Evolutionary conservation across 2,113 vertebrate genomes (phyloP).

Genomic region (Solenodon paradoxus): DNA sequence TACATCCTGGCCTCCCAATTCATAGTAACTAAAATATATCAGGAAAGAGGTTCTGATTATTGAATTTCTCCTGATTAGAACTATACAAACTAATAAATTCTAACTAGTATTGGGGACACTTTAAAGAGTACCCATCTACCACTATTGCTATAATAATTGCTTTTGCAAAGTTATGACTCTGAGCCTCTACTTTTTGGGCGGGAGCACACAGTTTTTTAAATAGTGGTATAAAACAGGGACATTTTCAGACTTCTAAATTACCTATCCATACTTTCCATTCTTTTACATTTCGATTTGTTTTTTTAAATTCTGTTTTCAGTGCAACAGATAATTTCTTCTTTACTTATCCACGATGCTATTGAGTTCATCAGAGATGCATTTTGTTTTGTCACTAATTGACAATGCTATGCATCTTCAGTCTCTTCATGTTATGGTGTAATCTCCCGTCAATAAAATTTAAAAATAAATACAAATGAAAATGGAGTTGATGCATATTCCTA

Average conservation of each 20-base stretch:
- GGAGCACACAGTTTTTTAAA: background rate
- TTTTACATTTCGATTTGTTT: background rate
- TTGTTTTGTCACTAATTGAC: conserved; percentile 9
- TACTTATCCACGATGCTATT: background rate
- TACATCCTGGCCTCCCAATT: conserved; percentile 46
- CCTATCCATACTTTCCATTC: background rate
- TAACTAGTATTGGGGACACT: conserved; percentile 3
- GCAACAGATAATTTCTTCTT: background rate
- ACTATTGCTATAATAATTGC: conserved; percentile 42
- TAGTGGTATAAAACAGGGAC: background rate
- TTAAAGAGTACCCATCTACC: conserved; percentile 12
- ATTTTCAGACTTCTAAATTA: background rate
- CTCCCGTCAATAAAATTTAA: no score
- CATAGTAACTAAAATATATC: conserved; percentile 34
- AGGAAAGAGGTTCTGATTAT: background rate
- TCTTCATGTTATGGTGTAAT: no score
- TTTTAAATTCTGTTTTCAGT: background rate
- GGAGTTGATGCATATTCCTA: background rate
- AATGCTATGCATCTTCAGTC: no score
- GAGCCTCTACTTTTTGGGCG: background rate
- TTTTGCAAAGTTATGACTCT: background rate
- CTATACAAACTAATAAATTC: conserved; percentile 29
- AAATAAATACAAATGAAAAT: no score
- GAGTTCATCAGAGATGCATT: background rate
- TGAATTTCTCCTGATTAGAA: background rate